phyloP scores from a whole-genome alignment of 1,140 invertebrate genomes.

The Phymastichus coffea region DNA sequence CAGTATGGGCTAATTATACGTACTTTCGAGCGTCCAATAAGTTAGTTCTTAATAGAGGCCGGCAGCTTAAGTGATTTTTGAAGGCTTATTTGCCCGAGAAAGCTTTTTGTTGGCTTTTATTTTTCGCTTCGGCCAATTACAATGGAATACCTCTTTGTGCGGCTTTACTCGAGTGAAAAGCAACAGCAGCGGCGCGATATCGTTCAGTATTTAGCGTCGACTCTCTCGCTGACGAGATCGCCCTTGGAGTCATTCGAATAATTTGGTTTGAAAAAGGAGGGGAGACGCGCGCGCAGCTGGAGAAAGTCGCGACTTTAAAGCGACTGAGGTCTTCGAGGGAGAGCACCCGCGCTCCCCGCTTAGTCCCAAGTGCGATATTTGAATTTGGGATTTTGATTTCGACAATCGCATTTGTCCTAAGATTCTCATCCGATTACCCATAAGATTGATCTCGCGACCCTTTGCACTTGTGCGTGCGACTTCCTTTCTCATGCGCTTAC shows the following conservation, averaged over 20 bases:
- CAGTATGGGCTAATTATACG: too few species aligned
- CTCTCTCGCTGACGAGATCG: too few species aligned
- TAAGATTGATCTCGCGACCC: conserved; percentile 32
- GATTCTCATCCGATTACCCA: conserved; percentile 39
- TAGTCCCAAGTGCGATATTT: conserved; percentile 42
- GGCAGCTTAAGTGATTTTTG: too few species aligned
- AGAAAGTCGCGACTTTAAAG: conserved; percentile 3
- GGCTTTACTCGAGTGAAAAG: background rate
- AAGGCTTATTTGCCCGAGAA: too few species aligned
- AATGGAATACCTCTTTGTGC: background rate
- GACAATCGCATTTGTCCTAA: conserved; percentile 31
- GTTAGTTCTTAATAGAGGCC: too few species aligned
- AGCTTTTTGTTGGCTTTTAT: too few species aligned
- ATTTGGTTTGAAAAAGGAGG: conserved; percentile 8
- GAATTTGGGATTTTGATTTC: conserved; percentile 43
- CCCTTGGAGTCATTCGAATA: conserved; percentile 8
- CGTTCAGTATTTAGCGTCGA: conserved; percentile 8
- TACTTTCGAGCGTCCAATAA: too few species aligned
- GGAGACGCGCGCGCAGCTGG: conserved; percentile 9
- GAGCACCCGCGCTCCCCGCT: too few species aligned
- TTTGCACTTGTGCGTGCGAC: background rate
- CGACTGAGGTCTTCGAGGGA: conserved; percentile 9
- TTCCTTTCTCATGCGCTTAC: conserved; percentile 1
- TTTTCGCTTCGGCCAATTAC: conserved; percentile 10
- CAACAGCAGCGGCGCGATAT: too few species aligned